A percentile compares a stretch with the other conserved stretches of the same genome.
Evolutionary conservation across 2,888 invertebrate species (phyloP).

Genomic region (Ditylenchus weischeri): DNA sequence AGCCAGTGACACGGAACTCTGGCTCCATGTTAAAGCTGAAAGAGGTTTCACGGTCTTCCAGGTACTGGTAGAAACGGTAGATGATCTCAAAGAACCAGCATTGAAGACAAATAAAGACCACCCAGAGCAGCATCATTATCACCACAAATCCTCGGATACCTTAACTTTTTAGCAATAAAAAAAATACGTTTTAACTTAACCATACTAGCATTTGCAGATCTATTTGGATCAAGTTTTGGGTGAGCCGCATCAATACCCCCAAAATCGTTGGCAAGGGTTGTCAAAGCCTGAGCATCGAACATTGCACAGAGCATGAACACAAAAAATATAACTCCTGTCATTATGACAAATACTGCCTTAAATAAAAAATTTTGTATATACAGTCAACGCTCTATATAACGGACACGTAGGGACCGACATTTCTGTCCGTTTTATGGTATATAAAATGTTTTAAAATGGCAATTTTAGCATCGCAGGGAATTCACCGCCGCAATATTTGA

Average conservation of each 20-base stretch:
- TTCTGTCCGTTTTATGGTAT: too few relatives aligned
- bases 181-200: neutral
- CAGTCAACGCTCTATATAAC: too few relatives aligned
- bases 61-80: constrained; percentile 42
- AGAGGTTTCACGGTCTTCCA: constrained; percentile 44
- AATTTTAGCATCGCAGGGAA: too few relatives aligned
- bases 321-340: constrained; percentile 27
- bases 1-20: constrained; percentile 32
- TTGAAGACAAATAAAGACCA: constrained; percentile 26
- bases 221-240: constrained; percentile 11
- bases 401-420: too few relatives aligned
- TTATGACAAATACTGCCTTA: constrained; percentile 36
- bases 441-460: too few relatives aligned
- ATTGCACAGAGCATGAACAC: constrained; percentile 31
- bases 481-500: too few relatives aligned
- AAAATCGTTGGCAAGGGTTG: constrained; percentile 30
- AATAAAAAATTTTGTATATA: constrained; percentile 23
- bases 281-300: constrained; percentile 29
- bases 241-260: constrained; percentile 26
- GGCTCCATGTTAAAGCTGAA: constrained; percentile 43
- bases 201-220: neutral
- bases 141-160: constrained; percentile 38
- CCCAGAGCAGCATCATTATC: constrained; percentile 26
- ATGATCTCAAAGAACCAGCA: constrained; percentile 39
- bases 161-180: neutral